Percentiles rank a stretch among this genome's conserved stretches.
Conservation (phyloP, 2,888 invertebrate genomes). For the Drosophila paranaensis region DNA sequence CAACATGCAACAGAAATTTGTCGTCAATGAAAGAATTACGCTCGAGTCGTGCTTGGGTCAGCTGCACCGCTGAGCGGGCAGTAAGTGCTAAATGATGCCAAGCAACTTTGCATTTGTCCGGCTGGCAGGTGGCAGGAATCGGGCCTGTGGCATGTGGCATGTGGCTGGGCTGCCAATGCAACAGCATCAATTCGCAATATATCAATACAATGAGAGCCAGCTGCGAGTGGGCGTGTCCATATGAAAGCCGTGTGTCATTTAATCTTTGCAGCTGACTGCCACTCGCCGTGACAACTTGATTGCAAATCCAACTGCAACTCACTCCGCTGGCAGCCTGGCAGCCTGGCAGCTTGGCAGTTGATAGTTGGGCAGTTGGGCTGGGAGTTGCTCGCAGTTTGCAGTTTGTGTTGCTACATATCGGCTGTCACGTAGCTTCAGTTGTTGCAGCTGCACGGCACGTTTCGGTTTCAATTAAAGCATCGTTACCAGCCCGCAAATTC, state of each 20-base stretch:
- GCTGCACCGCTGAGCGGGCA: conserved; percentile 23
- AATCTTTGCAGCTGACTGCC: conserved; percentile 66
- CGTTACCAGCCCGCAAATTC: conserved; percentile 62
- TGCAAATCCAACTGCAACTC: conserved; percentile 57
- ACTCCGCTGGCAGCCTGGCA: conserved; percentile 12
- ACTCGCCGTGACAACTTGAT: conserved; percentile 69
- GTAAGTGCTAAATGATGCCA: conserved; percentile 69
- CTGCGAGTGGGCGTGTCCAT: conserved; percentile 24
- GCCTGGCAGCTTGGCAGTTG: conserved; percentile 29
- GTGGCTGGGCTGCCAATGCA: conserved; percentile 26
- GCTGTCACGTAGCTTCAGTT: conserved; percentile 40
- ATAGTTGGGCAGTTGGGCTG: conserved; percentile 22
- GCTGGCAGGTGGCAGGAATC: too few relatives aligned
- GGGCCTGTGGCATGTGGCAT: neutral
- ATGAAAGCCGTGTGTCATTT: conserved; percentile 57
- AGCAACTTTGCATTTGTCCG: conserved; percentile 67
- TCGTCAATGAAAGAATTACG: conserved; percentile 40
- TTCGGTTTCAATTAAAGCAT: conserved; percentile 71
- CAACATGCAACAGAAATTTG: conserved; percentile 23
- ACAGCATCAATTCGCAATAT: conserved; percentile 78
- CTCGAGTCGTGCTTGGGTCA: conserved; percentile 3
- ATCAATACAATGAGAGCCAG: conserved; percentile 47
- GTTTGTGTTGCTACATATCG: conserved; percentile 2
- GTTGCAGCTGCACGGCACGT: conserved; percentile 54
- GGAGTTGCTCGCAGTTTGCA: conserved; percentile 12